These are phyloP conservation scores for Crenuchus spilurus DNA, from an alignment of 2,797 vertebrate species.

Conservation along the genomic window DNA sequence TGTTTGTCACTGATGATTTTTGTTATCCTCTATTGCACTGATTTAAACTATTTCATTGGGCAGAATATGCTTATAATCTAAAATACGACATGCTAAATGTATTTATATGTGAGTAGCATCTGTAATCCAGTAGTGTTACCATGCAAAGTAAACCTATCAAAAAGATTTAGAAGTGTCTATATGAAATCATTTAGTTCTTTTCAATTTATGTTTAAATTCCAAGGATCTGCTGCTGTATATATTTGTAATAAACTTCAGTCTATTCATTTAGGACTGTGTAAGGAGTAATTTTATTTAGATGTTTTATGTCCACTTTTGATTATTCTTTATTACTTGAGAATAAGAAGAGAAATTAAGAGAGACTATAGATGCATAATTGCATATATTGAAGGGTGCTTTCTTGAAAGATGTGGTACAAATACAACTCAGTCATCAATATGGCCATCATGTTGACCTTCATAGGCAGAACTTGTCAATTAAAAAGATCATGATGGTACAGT, in stretches of 20 bases:
- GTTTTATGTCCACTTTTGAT: not conserved
- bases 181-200: constrained; percentile 31
- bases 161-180: not conserved
- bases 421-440: too few relatives aligned
- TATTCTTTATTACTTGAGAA: too few relatives aligned
- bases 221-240: constrained; percentile 37
- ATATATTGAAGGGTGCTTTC: too few relatives aligned
- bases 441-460: too few relatives aligned
- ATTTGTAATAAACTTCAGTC: constrained; percentile 53
- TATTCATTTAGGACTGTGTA: not conserved
- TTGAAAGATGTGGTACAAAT: too few relatives aligned
- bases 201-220: constrained; percentile 35
- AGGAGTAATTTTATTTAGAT: not conserved
- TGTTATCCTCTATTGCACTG: constrained; percentile 53
- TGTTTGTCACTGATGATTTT: constrained; percentile 17
- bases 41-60: constrained; percentile 39
- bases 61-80: constrained; percentile 21
- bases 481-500: constrained; percentile 40
- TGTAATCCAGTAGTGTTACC: not conserved
- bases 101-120: constrained; percentile 28
- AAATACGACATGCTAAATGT: not conserved
- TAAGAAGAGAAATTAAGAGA: too few relatives aligned
- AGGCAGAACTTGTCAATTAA: constrained; percentile 36
- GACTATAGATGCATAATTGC: too few relatives aligned
- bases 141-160: constrained; percentile 2